Evolutionary conservation across 1,140 invertebrate species (phyloP).

Genomic region (Drosophila kikkawai): DNA sequence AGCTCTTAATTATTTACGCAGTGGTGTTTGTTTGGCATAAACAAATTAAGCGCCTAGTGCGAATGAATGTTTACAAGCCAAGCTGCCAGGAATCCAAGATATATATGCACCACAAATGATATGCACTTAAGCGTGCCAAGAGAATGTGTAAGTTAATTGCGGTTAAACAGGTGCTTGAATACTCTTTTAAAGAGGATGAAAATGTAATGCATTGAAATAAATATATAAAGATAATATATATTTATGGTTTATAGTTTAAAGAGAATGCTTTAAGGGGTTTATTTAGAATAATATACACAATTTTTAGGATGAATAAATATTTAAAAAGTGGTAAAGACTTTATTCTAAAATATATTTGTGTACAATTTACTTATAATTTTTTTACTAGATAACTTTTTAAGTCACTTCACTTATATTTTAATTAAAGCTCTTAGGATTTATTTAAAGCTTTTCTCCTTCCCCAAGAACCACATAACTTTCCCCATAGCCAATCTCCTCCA

Average conservation of each 20-base stretch:
- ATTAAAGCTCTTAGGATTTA: background rate
- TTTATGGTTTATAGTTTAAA: background rate
- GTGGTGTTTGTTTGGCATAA: constrained; percentile 56
- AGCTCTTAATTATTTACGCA: constrained; percentile 69
- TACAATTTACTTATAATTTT: too few relatives aligned
- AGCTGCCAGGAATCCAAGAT: constrained; percentile 20
- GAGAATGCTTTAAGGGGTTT: rapidly evolving
- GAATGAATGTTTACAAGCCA: constrained; percentile 61
- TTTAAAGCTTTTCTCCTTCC: too few relatives aligned
- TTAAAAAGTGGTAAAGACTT: background rate
- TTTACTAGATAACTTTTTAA: background rate
- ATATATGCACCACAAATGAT: constrained; percentile 20
- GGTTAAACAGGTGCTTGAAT: background rate
- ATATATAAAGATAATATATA: too few relatives aligned
- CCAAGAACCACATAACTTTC: background rate
- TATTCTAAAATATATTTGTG: background rate
- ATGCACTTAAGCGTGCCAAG: constrained; percentile 55
- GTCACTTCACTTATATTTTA: background rate
- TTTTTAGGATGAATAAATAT: background rate
- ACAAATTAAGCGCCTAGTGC: constrained; percentile 62
- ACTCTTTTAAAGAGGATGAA: background rate
- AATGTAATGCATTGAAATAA: background rate
- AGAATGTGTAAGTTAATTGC: constrained; percentile 21
- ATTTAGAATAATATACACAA: background rate
- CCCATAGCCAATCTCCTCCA: background rate